A percentile compares a stretch with the other conserved stretches of the same genome.
Evolutionary conservation across 2,888 invertebrate species (phyloP).

Genomic region (Philopedon plagiatum): DNA sequence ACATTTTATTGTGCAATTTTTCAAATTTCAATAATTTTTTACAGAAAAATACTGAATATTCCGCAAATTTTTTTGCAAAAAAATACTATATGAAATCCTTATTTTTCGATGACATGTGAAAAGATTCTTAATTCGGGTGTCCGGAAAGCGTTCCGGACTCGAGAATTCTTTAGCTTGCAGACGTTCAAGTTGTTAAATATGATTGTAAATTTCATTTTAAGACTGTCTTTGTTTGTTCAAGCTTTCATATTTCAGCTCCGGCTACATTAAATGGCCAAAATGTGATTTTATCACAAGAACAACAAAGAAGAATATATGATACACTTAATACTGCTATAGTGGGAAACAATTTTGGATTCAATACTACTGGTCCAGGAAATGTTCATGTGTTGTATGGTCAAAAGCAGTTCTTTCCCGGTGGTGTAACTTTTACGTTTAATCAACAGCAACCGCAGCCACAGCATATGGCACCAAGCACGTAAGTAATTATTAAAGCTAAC

Average conservation of each 20-base stretch:
- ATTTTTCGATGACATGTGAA: too few relatives aligned
- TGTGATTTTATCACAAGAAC: slow-evolving; percentile 58
- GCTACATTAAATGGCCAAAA: slow-evolving; percentile 55
- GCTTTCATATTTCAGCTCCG: slow-evolving; percentile 56
- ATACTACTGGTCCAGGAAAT: slow-evolving; percentile 13
- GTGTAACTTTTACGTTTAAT: slow-evolving; percentile 52
- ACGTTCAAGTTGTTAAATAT: too few relatives aligned
- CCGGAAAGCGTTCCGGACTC: too few relatives aligned
- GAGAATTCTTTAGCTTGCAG: too few relatives aligned
- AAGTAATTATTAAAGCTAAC: not conserved
- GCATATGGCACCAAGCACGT: not conserved
- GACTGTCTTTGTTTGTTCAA: too few relatives aligned
- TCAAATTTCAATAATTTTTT: too few relatives aligned
- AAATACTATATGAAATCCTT: too few relatives aligned
- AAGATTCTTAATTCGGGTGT: too few relatives aligned
- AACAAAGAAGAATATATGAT: slow-evolving; percentile 57
- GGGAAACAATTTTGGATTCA: slow-evolving; percentile 37
- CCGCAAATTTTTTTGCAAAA: too few relatives aligned
- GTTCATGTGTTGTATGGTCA: slow-evolving; percentile 44
- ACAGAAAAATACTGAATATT: too few relatives aligned
- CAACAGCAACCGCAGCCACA: slow-evolving; percentile 22
- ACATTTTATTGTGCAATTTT: too few relatives aligned
- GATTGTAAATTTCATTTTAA: too few relatives aligned
- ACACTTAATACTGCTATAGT: slow-evolving; percentile 56
- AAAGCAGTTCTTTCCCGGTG: slow-evolving; percentile 50